Conservation (phyloP, 2,797 vertebrate species). For the Sebastes nivosus region DNA sequence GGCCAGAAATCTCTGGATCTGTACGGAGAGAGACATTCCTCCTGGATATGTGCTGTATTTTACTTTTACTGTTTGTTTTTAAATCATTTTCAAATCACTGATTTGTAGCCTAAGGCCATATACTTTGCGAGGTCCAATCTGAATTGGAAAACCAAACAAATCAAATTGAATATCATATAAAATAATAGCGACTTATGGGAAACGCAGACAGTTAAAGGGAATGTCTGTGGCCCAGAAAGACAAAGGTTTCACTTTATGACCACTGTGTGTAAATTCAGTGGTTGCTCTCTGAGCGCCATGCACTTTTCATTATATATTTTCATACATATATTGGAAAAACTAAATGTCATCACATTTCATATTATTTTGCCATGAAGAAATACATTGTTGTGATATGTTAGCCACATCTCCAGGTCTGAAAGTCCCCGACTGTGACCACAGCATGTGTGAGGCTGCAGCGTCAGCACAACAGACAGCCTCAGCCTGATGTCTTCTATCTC, state of each 20-base stretch:
- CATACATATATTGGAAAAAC: conserved; percentile 25
- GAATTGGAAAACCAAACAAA: conserved; percentile 51
- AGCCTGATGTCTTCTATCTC: conserved; percentile 14
- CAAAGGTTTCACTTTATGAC: conserved; percentile 14
- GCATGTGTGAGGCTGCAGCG: conserved; percentile 33
- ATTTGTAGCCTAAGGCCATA: conserved; percentile 21
- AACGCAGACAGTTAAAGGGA: conserved; percentile 21
- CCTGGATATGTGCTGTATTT: conserved; percentile 10
- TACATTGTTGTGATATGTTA: conserved; percentile 35
- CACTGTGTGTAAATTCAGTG: conserved; percentile 30
- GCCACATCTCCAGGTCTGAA: conserved; percentile 12
- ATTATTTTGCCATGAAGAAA: conserved; percentile 26
- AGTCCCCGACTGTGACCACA: conserved; percentile 33
- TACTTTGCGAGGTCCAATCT: conserved; percentile 26
- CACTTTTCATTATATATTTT: conserved; percentile 36
- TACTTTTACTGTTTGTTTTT: conserved; percentile 39
- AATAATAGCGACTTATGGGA: conserved; percentile 35
- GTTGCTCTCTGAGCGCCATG: conserved; percentile 9
- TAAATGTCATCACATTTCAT: conserved; percentile 30
- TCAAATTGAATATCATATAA: conserved; percentile 46
- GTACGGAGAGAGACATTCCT: neutral
- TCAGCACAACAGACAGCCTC: conserved; percentile 41
- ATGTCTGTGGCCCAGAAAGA: conserved; percentile 23
- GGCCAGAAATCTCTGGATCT: conserved; percentile 41
- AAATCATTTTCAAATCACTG: conserved; percentile 40